Percentiles rank a stretch among this genome's conserved stretches.
phyloP scores from a whole-genome alignment of 1,140 invertebrate genomes.

The Lepidostoma basale region DNA sequence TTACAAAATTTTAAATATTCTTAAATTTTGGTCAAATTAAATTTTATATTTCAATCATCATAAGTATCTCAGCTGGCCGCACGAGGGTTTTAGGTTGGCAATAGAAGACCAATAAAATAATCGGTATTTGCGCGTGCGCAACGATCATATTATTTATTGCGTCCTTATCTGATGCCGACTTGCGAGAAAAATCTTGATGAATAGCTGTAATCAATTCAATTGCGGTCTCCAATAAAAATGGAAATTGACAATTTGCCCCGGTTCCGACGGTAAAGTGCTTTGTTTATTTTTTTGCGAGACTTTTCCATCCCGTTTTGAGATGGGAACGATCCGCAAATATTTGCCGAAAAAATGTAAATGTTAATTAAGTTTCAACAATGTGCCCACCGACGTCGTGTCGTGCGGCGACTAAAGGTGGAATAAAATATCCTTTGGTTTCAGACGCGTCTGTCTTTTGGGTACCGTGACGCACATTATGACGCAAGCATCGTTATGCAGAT shows the following conservation, averaged over 20 bases:
- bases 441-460: too few species aligned
- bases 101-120: not conserved
- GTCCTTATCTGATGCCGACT: conserved; percentile 29
- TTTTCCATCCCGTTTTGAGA: conserved; percentile 15
- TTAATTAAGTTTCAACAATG: conserved; percentile 13
- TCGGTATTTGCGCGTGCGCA: conserved; percentile 17
- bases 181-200: conserved; percentile 33
- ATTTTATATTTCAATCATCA: not conserved
- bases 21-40: not conserved
- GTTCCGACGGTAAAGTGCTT: conserved; percentile 11
- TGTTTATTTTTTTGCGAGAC: conserved; percentile 26
- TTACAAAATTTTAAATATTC: not conserved
- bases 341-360: conserved; percentile 17
- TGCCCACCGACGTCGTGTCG: too few species aligned
- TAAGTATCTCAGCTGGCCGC: not conserved
- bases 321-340: conserved; percentile 18
- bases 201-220: conserved; percentile 36
- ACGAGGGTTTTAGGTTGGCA: not conserved
- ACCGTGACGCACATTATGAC: too few species aligned
- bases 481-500: too few species aligned
- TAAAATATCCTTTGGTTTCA: too few species aligned
- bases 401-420: too few species aligned
- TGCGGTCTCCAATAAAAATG: conserved; percentile 38
- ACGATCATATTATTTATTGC: conserved; percentile 40
- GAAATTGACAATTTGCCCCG: conserved; percentile 34